phyloP scores from a whole-genome alignment of 2,888 invertebrate genomes.

The Notocelia uddmanniana region DNA sequence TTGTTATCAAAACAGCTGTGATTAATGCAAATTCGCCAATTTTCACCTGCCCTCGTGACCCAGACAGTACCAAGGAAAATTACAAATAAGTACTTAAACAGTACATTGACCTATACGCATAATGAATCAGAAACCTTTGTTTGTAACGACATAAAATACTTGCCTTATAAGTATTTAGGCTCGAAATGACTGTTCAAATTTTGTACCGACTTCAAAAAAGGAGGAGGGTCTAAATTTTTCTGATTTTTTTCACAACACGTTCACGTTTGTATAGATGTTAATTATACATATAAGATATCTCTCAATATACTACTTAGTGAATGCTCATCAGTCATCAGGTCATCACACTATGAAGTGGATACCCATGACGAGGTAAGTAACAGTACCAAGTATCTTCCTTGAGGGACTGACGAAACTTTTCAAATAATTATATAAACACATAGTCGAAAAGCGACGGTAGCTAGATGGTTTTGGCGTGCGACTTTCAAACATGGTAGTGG shows the following conservation, averaged over 20 bases:
- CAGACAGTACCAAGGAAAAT: constrained; percentile 23
- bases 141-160: not conserved
- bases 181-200: not conserved
- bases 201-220: no score
- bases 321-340: no score
- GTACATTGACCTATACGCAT: not conserved
- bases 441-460: not conserved
- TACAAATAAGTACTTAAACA: constrained; percentile 14
- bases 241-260: no score
- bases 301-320: not conserved
- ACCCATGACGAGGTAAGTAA: no score
- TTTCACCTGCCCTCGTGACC: constrained; percentile 30
- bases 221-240: no score
- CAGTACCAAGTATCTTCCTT: not conserved
- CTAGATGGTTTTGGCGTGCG: not conserved
- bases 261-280: no score
- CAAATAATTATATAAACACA: no score
- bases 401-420: not conserved
- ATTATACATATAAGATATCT: no score
- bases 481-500: no score
- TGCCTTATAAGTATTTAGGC: not conserved
- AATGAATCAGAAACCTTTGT: not conserved
- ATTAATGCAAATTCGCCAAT: constrained; percentile 34
- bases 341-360: not conserved
- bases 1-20: constrained; percentile 34